Base-by-base conservation (phyloP, 1,140 invertebrate species). In the Drosophila truncata region DNA sequence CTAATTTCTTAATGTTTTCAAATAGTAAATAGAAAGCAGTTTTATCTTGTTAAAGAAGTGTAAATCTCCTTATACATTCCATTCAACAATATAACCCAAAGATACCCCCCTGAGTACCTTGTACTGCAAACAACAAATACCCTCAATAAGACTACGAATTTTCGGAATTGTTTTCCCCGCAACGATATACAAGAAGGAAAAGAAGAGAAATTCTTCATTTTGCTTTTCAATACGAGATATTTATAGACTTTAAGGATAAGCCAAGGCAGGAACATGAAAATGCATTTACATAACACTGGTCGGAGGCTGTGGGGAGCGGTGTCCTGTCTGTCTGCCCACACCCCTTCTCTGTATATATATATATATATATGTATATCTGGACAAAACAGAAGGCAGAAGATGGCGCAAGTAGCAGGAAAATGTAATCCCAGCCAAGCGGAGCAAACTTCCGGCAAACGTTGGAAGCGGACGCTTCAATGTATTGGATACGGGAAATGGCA, bases 211-310 rank as follows among this genome's bases (percentile, higher is more conserved):
- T 87, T 81, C 73, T 80, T 80, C 73, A 88, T 81, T 84, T 72
- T 72, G 66, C 69, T 78, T 83, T 80, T 78, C 78, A 90, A 90
- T 88, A 81, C 59, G 64, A 84, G 73, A 78, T 88, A 90, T 90
- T 88, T 88, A 88, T 90, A 85, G 85, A 81, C 85, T 88, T 88
- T 85, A 81, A 88, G 85, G 85, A 88, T 88, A 88, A 88, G 85
- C 85, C 77, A 54, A 60, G 64, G 59, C 70, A 79, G 67, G 60
- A 90, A 88, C 85, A 88, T 90, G 85, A 84, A 90, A 88, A 88
- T 88, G 85, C 85, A 88, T 88, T 88, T 88, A 88, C 85, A 90
- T 88, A 90, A 80, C 77, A 81, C 46, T 50, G 67, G 29, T 16
- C 11, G 52, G 25, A n/a, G 57, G 37, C 41, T 29, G 46, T 37